Evolutionary conservation across 2,113 vertebrate species (phyloP), one percentile per base, ranked within the genome.

Genomic region (Ia io): DNA sequence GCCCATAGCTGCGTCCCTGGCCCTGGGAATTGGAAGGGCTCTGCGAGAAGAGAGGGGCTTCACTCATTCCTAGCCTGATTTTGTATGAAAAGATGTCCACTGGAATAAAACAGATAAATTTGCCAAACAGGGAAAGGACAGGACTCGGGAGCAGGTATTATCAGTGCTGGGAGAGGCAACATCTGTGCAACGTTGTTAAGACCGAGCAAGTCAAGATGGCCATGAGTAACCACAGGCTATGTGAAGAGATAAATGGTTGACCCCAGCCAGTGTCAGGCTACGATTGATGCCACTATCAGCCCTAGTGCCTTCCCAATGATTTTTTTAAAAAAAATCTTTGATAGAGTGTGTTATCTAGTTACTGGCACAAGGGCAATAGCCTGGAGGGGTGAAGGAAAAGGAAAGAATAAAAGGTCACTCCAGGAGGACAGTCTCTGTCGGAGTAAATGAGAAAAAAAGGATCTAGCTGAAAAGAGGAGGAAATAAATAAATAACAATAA

Each of bases 291-390:
- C 99, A 99, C 99, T 99, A 99, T 99, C 99, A 99, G 99, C 98
- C 98, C 99, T 98, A 98, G 98, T 99, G 99, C 99, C 99, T 99
- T 99, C 99, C 99, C 99, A 99, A 99, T 99, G 99, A 99, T 99
- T 99, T 99, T 78, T 99, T 99, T 32, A 20, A 98, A 89, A 97
- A 98, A 99, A 99, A 99, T 99, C 99, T 99, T 99, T 99, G 99
- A 99, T 99, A 99, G 99, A 99, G 99, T 99, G 98, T 99, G 99
- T 99, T 99, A 99, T 99, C 99, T 99, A 99, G 99, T 99, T 99
- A 99, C 99, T 99, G 99, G 99, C 99, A 99, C 9, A 98, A 99
- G 99, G 99, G 99, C 99, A 99, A 98, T 98, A 98, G 99, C 99
- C 99, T 95, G 97, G 97, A 98, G 99, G 99, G 99, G 98, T 97